Evolutionary conservation across 2,113 vertebrate genomes (phyloP), one percentile per base, ranked within the genome.

Genomic region (Agapornis roseicollis): DNA sequence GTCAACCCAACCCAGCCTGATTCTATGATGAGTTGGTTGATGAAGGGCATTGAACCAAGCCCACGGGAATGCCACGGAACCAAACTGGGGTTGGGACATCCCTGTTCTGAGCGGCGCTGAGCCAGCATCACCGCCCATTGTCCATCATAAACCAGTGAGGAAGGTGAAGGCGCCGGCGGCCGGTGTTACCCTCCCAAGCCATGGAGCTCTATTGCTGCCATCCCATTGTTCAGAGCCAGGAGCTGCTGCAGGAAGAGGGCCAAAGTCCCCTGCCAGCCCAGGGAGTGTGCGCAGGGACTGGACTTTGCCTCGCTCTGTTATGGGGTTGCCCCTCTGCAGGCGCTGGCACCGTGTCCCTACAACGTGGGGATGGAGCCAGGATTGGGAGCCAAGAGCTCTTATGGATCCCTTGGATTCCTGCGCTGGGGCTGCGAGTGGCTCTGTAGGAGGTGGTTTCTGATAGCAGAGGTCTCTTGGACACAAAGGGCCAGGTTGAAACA

Each of bases 81-180:
- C 85, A 49, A 24, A 2, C 2, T 2, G 49, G 66, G 93, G 47
- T 14, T 20, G 41, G 29, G 52, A 9, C 61, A 19, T 56, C 65
- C 24, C 64, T 0, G 5, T 8, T 61, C n/a, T 7, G 37, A 23
- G 60, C 0, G 0, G 2, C 4, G 10, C 70, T 64, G 93, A 89
- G 70, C 74, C 90, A 85, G 50, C 56, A 0, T 6, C 5, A 1
- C 42, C 44, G 18, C 44, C 52, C 0, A 0, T 3, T 3, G 24
- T 4, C 5, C 1, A 2, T 28, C 8, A 4, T 25, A 50, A 83
- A 65, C 33, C 33, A 2, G 3, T 77, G 2, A 0, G 0, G 24
- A 58, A 49, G 61, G 46, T 9, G 79, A 73, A 72, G 24, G 33
- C 3, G 5, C 19, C 50, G 4, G 60, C 25, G 50, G n/a, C 7